Percentiles rank a stretch among this genome's conserved stretches.
These are phyloP conservation scores for Epizoanthus stellaris DNA, from an alignment of 92 coral and sea anemone species.

Conservation along the genomic window DNA sequence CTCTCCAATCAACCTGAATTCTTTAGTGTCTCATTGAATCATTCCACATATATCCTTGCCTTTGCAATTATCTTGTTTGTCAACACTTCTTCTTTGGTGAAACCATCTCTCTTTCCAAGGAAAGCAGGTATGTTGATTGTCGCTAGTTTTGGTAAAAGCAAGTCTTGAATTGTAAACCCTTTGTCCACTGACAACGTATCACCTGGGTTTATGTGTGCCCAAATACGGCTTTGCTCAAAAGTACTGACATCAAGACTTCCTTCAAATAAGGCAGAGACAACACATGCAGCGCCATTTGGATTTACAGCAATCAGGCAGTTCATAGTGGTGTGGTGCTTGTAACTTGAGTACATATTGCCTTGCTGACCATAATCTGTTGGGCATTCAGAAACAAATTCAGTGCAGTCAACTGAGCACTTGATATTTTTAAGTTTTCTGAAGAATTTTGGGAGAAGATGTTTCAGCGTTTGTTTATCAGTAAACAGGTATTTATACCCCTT, in stretches of 20 bases:
- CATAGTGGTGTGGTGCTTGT: slow-evolving; percentile 5
- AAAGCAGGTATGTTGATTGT: slow-evolving; percentile 41
- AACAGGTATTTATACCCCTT: not conserved
- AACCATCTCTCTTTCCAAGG: not conserved
- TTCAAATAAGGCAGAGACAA: slow-evolving; percentile 11
- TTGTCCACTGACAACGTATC: slow-evolving; percentile 14
- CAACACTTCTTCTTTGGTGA: slow-evolving; percentile 30
- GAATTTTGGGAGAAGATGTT: slow-evolving; percentile 1
- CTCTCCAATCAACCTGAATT: slow-evolving; percentile 10
- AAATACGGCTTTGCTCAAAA: slow-evolving; percentile 24
- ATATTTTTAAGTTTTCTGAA: slow-evolving; percentile 11
- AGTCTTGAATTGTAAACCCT: slow-evolving; percentile 39
- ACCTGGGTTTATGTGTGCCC: slow-evolving; percentile 9
- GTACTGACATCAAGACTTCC: slow-evolving; percentile 3
- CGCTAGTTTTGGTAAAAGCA: slow-evolving; percentile 18
- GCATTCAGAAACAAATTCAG: slow-evolving; percentile 21
- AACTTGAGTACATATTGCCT: slow-evolving; percentile 12
- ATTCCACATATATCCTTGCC: slow-evolving; percentile 21
- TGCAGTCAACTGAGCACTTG: slow-evolving; percentile 26
- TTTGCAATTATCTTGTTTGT: slow-evolving; percentile 32
- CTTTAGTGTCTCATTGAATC: slow-evolving; percentile 4
- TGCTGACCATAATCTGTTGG: slow-evolving; percentile 22
- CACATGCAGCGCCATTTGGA: slow-evolving; percentile 23
- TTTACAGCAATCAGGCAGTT: slow-evolving; percentile 26
- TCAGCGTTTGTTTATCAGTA: no score